Evolutionary conservation across 2,888 invertebrate genomes (phyloP).

Genomic region (Torymus aiolomorphi): DNA sequence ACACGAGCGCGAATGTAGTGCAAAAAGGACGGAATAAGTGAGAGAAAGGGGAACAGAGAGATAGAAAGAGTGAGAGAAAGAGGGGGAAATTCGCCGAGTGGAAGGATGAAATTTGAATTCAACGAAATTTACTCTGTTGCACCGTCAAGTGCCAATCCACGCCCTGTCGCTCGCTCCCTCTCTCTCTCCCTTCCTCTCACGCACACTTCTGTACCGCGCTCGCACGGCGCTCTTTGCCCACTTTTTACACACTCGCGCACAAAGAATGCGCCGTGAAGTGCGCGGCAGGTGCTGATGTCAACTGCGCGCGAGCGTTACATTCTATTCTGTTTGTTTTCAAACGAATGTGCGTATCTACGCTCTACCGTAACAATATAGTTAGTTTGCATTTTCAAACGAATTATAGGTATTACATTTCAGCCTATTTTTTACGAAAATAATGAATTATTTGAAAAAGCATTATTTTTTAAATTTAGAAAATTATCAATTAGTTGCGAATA

Average conservation of each 20-base stretch:
- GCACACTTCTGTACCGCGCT: not conserved
- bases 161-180: constrained; percentile 37
- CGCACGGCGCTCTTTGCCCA: not conserved
- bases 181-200: not conserved
- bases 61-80: not conserved
- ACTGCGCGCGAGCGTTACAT: not conserved
- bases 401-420: too few relatives aligned
- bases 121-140: constrained; percentile 63
- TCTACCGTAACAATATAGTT: too few relatives aligned
- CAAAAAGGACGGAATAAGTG: constrained; percentile 5
- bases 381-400: too few relatives aligned
- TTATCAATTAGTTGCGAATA: too few relatives aligned
- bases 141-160: constrained; percentile 62
- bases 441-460: too few relatives aligned
- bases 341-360: too few relatives aligned
- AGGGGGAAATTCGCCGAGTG: constrained; percentile 50
- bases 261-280: not conserved
- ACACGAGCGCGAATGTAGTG: not conserved
- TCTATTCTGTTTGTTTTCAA: not conserved
- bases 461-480: too few relatives aligned
- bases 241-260: constrained; percentile 4
- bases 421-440: too few relatives aligned
- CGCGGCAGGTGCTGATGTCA: not conserved
- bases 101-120: constrained; percentile 64
- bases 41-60: not conserved